These are phyloP conservation scores for Cavia porcellus DNA, from an alignment of 2,113 vertebrate species.

Conservation along the genomic window DNA sequence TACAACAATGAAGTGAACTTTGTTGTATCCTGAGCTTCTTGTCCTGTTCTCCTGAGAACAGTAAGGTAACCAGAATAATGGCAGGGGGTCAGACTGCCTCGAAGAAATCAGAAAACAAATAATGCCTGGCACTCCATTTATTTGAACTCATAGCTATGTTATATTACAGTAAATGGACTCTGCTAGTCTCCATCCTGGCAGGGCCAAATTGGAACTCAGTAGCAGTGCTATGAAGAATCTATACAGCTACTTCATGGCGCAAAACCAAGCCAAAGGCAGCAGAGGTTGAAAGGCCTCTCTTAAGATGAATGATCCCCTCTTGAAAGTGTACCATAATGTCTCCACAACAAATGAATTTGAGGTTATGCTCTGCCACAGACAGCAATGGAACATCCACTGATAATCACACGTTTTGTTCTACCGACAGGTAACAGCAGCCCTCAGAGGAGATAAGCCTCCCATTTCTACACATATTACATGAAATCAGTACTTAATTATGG, in stretches of 20 bases:
- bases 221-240: conserved; percentile 9
- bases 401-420: conserved; percentile 67
- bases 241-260: conserved; percentile 46
- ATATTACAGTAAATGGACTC: conserved; percentile 3
- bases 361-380: not conserved
- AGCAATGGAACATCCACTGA: conserved; percentile 62
- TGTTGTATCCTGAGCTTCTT: not conserved
- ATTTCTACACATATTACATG: conserved; percentile 40
- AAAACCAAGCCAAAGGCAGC: not conserved
- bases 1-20: not conserved
- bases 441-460: conserved; percentile 62
- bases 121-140: not conserved
- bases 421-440: conserved; percentile 52
- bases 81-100: not conserved
- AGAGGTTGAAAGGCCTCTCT: not conserved
- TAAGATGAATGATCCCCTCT: conserved; percentile 45
- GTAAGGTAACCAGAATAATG: not conserved
- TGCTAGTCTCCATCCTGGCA: not conserved
- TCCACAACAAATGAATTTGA: conserved; percentile 37
- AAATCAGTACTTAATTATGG: conserved; percentile 81
- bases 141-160: not conserved
- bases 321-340: conserved; percentile 38
- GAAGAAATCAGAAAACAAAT: conserved; percentile 45
- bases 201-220: conserved; percentile 46
- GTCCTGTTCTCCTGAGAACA: not conserved